Evolutionary conservation across 2,797 vertebrate genomes (phyloP), one percentile per base, ranked within the genome.

Genomic region (Cercopithecus neglectus): DNA sequence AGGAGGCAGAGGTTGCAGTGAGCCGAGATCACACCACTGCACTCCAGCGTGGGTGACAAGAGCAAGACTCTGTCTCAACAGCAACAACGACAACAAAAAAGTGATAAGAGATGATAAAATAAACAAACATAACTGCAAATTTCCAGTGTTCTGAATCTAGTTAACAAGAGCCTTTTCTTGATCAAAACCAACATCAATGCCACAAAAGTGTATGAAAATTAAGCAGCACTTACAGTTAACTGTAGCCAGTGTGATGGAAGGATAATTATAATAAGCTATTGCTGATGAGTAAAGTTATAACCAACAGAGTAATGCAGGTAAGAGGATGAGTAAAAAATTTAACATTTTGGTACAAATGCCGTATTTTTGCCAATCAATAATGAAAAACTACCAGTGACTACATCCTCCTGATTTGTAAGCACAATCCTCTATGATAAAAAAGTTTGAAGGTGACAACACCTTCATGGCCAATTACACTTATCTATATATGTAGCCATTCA

Each of bases 241-340:
- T 24, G 86, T 16, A 85, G 82, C 48, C 55, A 53, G 36, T 46
- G 70, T 59, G 67, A 88, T 57, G 83, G 87, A 95, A 79, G 41
- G 93, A 53, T 88, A 95, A 93, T 95, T 95, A 91, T 48, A 88
- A 94, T 82, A 91, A 96, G 72, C 83, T 74, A 72, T 3, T 89
- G 57, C 48, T 94, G 92, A 79, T 50, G 46, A 93, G 41, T 78
- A 86, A 55, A 41, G 33, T 92, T 96, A 96, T 96, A 96, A 96
- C 61, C 92, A 95, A 96, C 94, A 75, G 84, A 91, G 48, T 82
- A 94, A 86, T 11, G 24, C 82, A 96, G 96, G 85, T 78, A 80
- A 97, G 89, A 96, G 70, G 55, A 74, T 79, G 70, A 87, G 55
- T 87, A 46, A 96, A 80, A 96, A 95, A 91, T 14, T 33, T 30